These are phyloP conservation scores for Bostrychus sinensis DNA, from an alignment of 2,113 vertebrate genomes.

Conservation along the genomic window DNA sequence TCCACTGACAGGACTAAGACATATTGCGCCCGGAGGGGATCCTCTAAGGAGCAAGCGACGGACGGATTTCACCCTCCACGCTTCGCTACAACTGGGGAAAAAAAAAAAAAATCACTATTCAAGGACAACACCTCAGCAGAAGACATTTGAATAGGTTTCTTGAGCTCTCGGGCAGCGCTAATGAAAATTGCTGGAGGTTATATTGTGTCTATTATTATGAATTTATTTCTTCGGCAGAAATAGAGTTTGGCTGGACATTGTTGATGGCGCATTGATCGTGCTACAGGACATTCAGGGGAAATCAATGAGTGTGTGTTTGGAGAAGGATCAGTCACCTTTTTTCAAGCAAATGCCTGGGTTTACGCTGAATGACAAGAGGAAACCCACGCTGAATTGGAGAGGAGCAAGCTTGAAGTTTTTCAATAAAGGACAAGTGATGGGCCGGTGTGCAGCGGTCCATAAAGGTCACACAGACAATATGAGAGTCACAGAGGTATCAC, in stretches of 20 bases:
- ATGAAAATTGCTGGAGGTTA: conserved; percentile 51
- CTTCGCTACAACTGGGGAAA: conserved; percentile 19
- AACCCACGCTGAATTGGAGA: not conserved
- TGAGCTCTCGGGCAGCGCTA: conserved; percentile 50
- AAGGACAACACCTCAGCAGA: conserved; percentile 59
- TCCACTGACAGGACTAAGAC: conserved; percentile 69
- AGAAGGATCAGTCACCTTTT: conserved; percentile 35
- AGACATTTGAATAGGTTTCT: conserved; percentile 57
- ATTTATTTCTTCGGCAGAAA: conserved; percentile 15
- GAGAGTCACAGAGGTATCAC: not conserved
- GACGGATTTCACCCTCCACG: conserved; percentile 52
- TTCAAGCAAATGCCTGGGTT: conserved; percentile 42
- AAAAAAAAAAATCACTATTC: conserved; percentile 39
- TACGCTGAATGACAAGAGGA: conserved; percentile 12
- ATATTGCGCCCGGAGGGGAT: conserved; percentile 64
- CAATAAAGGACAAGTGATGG: not conserved
- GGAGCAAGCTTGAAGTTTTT: not conserved
- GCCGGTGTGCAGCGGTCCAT: not conserved
- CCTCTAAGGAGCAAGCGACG: conserved; percentile 61
- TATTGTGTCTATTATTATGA: conserved; percentile 10
- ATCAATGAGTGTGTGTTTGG: conserved; percentile 38
- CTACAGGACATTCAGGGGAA: conserved; percentile 21
- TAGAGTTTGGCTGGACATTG: conserved; percentile 31
- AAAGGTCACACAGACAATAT: not conserved
- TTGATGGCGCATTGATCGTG: conserved; percentile 40